Percentiles rank a stretch among this genome's conserved stretches.
phyloP scores from a whole-genome alignment of 2,113 vertebrate genomes.

The Calidris pugnax region DNA sequence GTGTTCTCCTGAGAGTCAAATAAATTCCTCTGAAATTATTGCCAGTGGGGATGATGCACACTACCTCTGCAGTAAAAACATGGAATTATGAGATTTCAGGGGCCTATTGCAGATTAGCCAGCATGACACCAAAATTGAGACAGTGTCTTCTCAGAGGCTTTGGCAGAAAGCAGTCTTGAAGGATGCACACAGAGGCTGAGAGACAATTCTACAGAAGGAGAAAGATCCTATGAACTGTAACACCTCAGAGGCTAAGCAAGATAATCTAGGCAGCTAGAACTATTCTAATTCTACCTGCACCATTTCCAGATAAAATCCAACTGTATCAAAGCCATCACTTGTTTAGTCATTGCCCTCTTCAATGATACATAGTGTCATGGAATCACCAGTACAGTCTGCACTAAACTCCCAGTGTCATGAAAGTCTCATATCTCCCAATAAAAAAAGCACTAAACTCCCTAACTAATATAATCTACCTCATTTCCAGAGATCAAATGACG shows the following conservation, averaged over 20 bases:
- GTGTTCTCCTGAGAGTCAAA: neutral
- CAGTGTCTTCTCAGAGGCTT: neutral
- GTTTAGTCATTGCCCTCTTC: neutral
- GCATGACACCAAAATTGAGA: neutral
- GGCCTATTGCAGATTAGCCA: neutral
- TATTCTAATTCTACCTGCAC: neutral
- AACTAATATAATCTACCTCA: neutral
- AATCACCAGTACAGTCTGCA: neutral
- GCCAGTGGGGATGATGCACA: neutral
- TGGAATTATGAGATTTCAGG: neutral
- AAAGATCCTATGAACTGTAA: neutral
- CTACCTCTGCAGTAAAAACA: neutral
- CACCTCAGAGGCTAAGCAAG: neutral
- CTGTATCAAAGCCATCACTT: neutral
- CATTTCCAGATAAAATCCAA: neutral
- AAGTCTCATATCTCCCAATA: neutral
- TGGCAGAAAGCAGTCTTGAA: neutral
- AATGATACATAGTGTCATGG: neutral
- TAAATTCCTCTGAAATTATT: neutral
- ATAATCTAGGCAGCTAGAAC: neutral
- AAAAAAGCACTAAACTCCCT: neutral
- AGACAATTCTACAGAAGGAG: neutral
- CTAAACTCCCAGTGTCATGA: neutral
- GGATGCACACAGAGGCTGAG: neutral
- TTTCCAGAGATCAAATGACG: neutral